Conservation (phyloP, 1,140 invertebrate species). For the Anoplophora glabripennis region DNA sequence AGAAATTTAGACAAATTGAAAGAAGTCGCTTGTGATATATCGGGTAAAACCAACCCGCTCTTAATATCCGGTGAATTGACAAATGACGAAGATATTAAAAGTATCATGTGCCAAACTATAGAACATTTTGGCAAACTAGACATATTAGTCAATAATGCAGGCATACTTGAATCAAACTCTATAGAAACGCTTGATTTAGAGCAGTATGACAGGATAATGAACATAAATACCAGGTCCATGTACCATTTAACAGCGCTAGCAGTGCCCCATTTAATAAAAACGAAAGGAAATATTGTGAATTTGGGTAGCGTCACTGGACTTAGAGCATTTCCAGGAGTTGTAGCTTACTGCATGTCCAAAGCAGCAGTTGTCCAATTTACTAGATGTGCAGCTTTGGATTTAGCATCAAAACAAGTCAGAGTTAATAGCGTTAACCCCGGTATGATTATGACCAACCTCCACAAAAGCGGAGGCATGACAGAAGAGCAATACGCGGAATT, state of each 20-base stretch:
- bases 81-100: conserved; percentile 70
- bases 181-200: conserved; percentile 81
- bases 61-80: conserved; percentile 67
- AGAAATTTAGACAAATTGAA: conserved; percentile 65
- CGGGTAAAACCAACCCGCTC: conserved; percentile 35
- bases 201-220: conserved; percentile 82
- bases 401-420: conserved; percentile 75
- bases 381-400: conserved; percentile 75
- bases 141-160: conserved; percentile 85
- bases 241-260: conserved; percentile 83
- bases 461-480: conserved; percentile 65
- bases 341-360: conserved; percentile 88
- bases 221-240: conserved; percentile 78
- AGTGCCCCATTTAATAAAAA: conserved; percentile 76
- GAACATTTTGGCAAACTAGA: conserved; percentile 70
- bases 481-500: conserved; percentile 67
- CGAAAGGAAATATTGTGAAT: conserved; percentile 86
- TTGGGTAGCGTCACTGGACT: conserved; percentile 87
- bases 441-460: conserved; percentile 67
- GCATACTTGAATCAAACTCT: conserved; percentile 42
- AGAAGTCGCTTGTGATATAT: conserved; percentile 58
- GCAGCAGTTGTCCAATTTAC: conserved; percentile 88
- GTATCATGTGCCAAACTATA: conserved; percentile 68
- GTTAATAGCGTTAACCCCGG: conserved; percentile 87
- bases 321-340: conserved; percentile 70